Base-by-base conservation (phyloP, 2,113 vertebrate genomes). In the Rafetus swinhoei region DNA sequence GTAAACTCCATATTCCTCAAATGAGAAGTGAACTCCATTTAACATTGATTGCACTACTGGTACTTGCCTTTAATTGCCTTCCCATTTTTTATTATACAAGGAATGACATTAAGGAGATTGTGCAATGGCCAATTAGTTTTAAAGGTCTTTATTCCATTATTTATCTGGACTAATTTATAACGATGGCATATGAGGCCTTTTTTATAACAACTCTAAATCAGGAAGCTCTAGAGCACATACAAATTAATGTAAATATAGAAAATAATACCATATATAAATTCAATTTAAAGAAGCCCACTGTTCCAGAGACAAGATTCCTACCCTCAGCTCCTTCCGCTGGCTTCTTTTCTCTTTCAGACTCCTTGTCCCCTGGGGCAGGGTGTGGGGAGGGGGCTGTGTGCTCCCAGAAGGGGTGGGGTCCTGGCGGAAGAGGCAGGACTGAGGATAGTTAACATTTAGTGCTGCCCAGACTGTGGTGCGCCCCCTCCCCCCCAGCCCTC, bases 61-160 rank as follows among this genome's bases (percentile, higher is more conserved):
- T 96, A 95, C 95, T 96, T 95, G 90, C 62, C 85, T 11, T 91
- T 97, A 96, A 96, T 95, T 95, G 86, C 80, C 87, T 95, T 81
- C 92, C 90, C 0, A 2, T 72, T 72, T 97, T 96, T 92, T 92
- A 85, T 94, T 92, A 88, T 82, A 91, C 88, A 92, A 95, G 95
- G 82, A 97, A 94, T 87, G 84, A 54, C 93, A 95, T 97, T 96
- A 97, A 95, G 15, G 0, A 93, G 90, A 96, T 95, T 95, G 93
- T 1, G 13, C 93, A 93, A 92, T 91, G 92, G 95, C 95, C 95
- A 97, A 97, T 97, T 97, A 96, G 95, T 92, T 95, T 96, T 95
- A 96, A 96, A 97, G 95, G 95, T 97, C 93, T 96, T 97, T 96
- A 97, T 95, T 95, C 89, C 95, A 95, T 97, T 96, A 96, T 95